Percentiles rank a stretch among this genome's conserved stretches.
These are phyloP conservation scores for Connochaetes taurinus DNA, from an alignment of 2,113 vertebrate genomes.

Conservation along the genomic window DNA sequence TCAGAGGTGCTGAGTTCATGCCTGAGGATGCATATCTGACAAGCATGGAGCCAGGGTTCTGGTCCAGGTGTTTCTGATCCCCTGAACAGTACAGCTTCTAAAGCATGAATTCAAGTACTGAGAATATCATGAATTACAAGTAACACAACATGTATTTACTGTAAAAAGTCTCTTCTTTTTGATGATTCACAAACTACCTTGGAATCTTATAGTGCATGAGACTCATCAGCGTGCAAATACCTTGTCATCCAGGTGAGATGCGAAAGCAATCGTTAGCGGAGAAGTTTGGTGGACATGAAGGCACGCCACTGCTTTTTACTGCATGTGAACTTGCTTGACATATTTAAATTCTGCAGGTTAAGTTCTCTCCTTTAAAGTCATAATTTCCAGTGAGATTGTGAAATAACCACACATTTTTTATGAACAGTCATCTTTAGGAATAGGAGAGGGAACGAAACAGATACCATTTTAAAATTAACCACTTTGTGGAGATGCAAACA, in stretches of 20 bases:
- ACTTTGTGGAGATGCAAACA: background rate
- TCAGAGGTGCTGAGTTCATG: background rate
- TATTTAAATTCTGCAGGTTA: background rate
- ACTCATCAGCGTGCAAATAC: background rate
- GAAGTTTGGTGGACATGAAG: background rate
- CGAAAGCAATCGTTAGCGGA: accelerated
- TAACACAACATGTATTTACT: background rate
- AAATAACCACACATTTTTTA: background rate
- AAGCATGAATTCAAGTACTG: background rate
- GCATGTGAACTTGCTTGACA: background rate
- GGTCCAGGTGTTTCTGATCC: background rate
- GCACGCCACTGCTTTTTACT: accelerated
- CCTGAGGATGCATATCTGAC: background rate
- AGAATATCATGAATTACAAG: background rate
- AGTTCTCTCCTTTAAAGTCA: background rate
- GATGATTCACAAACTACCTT: background rate
- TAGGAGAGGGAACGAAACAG: background rate
- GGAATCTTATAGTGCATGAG: accelerated
- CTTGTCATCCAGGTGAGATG: accelerated
- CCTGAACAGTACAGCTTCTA: background rate
- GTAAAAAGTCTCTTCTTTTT: background rate
- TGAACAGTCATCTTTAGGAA: background rate
- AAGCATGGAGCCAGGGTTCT: background rate
- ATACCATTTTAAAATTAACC: background rate
- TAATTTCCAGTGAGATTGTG: background rate